Conservation (phyloP, 2,113 vertebrate species). For the Hiodon alosoides region DNA sequence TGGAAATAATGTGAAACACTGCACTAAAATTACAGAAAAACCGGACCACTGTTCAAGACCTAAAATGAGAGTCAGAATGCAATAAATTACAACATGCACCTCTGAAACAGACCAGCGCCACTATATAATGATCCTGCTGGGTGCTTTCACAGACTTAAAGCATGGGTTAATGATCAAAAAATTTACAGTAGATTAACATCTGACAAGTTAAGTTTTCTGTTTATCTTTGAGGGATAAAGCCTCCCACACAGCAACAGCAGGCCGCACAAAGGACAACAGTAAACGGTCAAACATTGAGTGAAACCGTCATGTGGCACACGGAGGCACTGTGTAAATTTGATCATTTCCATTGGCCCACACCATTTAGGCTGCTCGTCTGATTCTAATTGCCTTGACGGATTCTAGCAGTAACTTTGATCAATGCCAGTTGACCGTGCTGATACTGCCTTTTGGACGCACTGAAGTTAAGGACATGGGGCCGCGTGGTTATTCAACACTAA, state of each 20-base stretch:
- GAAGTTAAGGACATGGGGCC: background rate
- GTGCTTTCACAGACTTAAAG: background rate
- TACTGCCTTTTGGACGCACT: background rate
- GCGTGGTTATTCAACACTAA: constrained; percentile 24
- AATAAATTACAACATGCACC: constrained; percentile 24
- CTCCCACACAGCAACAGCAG: too few relatives aligned
- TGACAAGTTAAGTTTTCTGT: background rate
- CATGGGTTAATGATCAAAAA: background rate
- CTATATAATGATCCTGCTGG: background rate
- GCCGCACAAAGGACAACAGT: too few relatives aligned
- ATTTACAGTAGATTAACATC: background rate
- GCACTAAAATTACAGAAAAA: constrained; percentile 47
- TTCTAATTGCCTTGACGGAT: too few relatives aligned
- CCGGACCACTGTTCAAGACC: constrained; percentile 40
- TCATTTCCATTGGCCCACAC: too few relatives aligned
- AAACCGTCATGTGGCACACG: too few relatives aligned
- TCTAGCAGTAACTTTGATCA: background rate
- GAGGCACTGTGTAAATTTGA: too few relatives aligned
- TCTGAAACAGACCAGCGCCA: background rate
- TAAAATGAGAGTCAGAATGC: constrained; percentile 39
- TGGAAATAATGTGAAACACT: constrained; percentile 45
- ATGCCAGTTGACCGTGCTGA: background rate
- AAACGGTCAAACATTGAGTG: too few relatives aligned
- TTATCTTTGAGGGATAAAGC: too few relatives aligned
- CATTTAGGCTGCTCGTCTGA: too few relatives aligned